A percentile compares a stretch with the other conserved stretches of the same genome.
Evolutionary conservation across 2,113 vertebrate species (phyloP).

Genomic region (Solea solea): DNA sequence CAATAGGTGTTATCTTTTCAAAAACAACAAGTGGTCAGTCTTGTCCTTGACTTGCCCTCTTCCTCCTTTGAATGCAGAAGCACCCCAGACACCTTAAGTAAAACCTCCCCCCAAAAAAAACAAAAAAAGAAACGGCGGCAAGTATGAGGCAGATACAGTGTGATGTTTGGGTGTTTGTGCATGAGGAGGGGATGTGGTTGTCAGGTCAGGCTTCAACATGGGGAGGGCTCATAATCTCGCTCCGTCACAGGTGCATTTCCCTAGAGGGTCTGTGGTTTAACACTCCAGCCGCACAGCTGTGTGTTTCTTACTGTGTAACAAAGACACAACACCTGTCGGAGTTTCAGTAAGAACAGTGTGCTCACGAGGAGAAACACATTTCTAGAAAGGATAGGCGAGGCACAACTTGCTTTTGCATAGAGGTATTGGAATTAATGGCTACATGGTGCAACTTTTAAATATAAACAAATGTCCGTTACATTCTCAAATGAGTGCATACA

Average conservation of each 20-base stretch:
- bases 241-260: conserved; percentile 76
- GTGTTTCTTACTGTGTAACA: conserved; percentile 34
- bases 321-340: conserved; percentile 58
- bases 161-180: conserved; percentile 44
- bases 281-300: conserved; percentile 70
- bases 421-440: too few relatives aligned
- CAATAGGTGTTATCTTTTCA: conserved; percentile 7
- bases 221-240: conserved; percentile 39
- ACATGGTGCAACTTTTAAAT: too few relatives aligned
- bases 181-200: conserved; percentile 68
- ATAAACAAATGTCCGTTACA: too few relatives aligned
- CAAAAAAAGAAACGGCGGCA: neutral
- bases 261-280: conserved; percentile 73
- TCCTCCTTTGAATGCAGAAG: neutral
- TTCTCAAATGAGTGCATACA: too few relatives aligned
- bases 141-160: conserved; percentile 11
- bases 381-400: conserved; percentile 20
- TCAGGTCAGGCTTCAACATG: conserved; percentile 50
- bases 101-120: neutral
- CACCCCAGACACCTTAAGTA: neutral
- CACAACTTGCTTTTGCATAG: neutral
- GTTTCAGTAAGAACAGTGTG: conserved; percentile 17
- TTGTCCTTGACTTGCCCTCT: neutral
- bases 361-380: conserved; percentile 49
- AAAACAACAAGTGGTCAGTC: too few relatives aligned